A percentile compares a stretch with the other conserved stretches of the same genome.
Evolutionary conservation across 2,888 invertebrate genomes (phyloP).

Genomic region (Temnothorax rugatulus): DNA sequence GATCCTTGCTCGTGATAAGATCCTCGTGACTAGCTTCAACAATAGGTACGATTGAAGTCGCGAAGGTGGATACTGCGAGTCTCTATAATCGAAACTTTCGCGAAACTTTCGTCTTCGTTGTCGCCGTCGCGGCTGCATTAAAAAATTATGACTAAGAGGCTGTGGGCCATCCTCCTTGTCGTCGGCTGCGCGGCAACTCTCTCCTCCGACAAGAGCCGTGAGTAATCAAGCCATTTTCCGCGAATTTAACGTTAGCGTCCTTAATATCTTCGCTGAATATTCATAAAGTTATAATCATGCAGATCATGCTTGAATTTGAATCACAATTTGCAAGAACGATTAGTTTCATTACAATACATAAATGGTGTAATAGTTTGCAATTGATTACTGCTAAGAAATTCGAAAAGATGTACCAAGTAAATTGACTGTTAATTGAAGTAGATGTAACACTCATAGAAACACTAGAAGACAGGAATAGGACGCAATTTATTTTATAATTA

Average conservation of each 20-base stretch:
- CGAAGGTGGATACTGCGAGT: not conserved
- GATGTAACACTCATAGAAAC: not conserved
- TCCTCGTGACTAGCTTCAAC: not conserved
- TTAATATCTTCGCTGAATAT: not conserved
- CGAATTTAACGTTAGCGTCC: not conserved
- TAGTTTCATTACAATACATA: not conserved
- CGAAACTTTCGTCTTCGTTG: not conserved
- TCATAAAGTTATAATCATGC: not conserved
- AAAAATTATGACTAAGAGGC: conserved; percentile 11
- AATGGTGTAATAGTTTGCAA: not conserved
- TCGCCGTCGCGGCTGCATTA: not conserved
- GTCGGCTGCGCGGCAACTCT: conserved; percentile 46
- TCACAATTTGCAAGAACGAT: not conserved
- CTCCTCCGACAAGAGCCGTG: conserved; percentile 65
- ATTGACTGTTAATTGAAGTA: not conserved
- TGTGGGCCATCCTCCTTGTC: conserved; percentile 37
- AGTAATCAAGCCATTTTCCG: conserved; percentile 56
- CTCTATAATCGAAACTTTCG: not conserved
- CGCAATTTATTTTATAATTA: not conserved
- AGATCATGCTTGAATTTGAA: not conserved
- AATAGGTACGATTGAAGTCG: not conserved
- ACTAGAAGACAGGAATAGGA: not conserved
- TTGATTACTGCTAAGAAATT: not conserved
- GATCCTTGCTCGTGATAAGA: not conserved
- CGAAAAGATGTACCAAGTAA: not conserved